A percentile compares a stretch with the other conserved stretches of the same genome.
These are phyloP conservation scores for Amphiprion percula DNA, from an alignment of 2,113 vertebrate species.

Conservation along the genomic window DNA sequence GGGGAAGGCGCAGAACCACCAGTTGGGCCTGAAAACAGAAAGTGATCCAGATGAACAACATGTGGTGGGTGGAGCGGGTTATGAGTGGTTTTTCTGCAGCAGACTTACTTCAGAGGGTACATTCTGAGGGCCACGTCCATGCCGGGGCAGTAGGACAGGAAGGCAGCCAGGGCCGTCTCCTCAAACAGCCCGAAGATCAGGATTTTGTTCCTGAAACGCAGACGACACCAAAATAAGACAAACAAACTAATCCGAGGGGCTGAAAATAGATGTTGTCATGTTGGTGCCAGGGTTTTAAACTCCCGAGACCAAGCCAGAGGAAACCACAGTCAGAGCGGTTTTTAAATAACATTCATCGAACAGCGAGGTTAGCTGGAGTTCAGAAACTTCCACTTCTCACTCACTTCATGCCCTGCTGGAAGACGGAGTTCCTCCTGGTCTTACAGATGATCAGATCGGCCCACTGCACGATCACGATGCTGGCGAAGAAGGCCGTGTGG, in stretches of 20 bases:
- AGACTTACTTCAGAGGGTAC: conserved; percentile 87
- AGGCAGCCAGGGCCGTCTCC: conserved; percentile 87
- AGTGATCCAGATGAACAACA: conserved; percentile 34
- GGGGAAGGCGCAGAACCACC: conserved; percentile 90
- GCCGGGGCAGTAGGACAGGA: conserved; percentile 88
- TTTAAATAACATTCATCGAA: too few relatives aligned
- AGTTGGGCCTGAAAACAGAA: conserved; percentile 82
- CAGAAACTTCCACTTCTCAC: conserved; percentile 36
- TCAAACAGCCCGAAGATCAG: conserved; percentile 89
- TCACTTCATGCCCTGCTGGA: conserved; percentile 97
- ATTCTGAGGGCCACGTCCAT: conserved; percentile 88
- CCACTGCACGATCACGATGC: conserved; percentile 96
- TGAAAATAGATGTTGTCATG: not conserved
- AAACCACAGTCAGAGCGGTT: too few relatives aligned
- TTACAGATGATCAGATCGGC: conserved; percentile 96
- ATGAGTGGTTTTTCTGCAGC: too few relatives aligned
- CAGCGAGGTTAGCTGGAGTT: too few relatives aligned
- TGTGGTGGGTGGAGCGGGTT: conserved; percentile 13
- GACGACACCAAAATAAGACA: not conserved
- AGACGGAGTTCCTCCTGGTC: conserved; percentile 93
- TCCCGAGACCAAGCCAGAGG: too few relatives aligned
- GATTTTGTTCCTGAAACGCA: conserved; percentile 84
- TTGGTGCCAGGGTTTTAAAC: too few relatives aligned
- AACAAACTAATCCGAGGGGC: not conserved
- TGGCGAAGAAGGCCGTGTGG: conserved; percentile 94